Percentiles rank a stretch among this genome's conserved stretches.
Evolutionary conservation across 2,797 vertebrate genomes (phyloP).

Genomic region (Characodon lateralis): DNA sequence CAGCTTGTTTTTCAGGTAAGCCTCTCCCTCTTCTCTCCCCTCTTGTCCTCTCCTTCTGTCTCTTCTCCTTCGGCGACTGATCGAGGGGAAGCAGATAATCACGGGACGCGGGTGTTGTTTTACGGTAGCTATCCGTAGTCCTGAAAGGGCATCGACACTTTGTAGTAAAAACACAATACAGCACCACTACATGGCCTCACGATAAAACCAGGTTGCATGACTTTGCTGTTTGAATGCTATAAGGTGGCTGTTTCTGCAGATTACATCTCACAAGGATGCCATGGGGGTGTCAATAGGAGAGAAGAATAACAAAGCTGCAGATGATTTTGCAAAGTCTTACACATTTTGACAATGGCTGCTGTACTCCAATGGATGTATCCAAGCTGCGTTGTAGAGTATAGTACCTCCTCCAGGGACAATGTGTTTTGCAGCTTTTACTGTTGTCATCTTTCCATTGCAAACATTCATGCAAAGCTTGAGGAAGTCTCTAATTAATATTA

Average conservation of each 20-base stretch:
- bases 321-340: conserved; percentile 50
- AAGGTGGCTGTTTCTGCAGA: conserved; percentile 55
- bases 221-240: conserved; percentile 64
- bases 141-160: conserved; percentile 49
- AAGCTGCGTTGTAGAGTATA: conserved; percentile 60
- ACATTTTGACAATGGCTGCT: conserved; percentile 48
- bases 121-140: conserved; percentile 66
- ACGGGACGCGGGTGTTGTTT: conserved; percentile 40
- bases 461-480: conserved; percentile 5
- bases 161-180: conserved; percentile 27
- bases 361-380: conserved; percentile 40
- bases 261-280: conserved; percentile 52
- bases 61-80: conserved; percentile 38
- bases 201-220: conserved; percentile 59
- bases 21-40: conserved; percentile 27
- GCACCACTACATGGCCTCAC: conserved; percentile 47
- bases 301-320: conserved; percentile 41
- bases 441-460: conserved; percentile 35
- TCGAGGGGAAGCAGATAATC: conserved; percentile 14
- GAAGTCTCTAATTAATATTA: conserved; percentile 25
- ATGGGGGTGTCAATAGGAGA: conserved; percentile 54
- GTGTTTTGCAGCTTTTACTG: conserved; percentile 57
- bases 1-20: conserved; percentile 72
- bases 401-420: conserved; percentile 53
- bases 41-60: conserved; percentile 34